These are phyloP conservation scores for Meta bourneti DNA, from an alignment of 2,888 invertebrate species.

Conservation along the genomic window DNA sequence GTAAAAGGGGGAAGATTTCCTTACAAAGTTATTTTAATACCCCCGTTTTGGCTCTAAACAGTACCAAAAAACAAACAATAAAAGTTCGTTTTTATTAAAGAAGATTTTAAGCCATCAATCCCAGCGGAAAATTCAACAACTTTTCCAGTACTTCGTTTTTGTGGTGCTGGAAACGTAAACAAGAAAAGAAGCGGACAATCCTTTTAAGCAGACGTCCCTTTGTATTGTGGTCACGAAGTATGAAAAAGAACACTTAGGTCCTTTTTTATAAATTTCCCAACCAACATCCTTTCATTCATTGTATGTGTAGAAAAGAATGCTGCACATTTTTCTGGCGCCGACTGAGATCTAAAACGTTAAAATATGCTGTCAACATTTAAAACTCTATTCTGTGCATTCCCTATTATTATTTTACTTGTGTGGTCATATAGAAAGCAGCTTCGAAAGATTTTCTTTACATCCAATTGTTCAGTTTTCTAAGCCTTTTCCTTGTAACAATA, in stretches of 20 bases:
- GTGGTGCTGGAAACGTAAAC: neutral
- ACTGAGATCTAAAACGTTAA: neutral
- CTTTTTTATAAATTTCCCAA: slow-evolving; percentile 13
- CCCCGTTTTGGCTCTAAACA: neutral
- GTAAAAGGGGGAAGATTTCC: neutral
- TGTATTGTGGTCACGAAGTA: slow-evolving; percentile 46
- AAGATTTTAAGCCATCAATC: neutral
- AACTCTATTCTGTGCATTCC: neutral
- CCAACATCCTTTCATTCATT: slow-evolving; percentile 23
- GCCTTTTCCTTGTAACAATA: too few species aligned
- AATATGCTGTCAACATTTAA: neutral
- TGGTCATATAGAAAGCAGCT: too few species aligned
- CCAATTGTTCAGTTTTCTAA: too few species aligned
- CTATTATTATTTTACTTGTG: too few species aligned
- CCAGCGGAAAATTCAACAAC: slow-evolving; percentile 2
- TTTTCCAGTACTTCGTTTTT: neutral
- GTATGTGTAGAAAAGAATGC: neutral
- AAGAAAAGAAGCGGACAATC: slow-evolving; percentile 10
- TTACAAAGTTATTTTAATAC: neutral
- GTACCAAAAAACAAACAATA: neutral
- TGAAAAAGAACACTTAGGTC: neutral
- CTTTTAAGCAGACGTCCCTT: neutral
- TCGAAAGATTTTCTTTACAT: too few species aligned
- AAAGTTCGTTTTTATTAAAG: neutral
- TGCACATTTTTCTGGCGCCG: neutral